Percentiles rank a stretch among this genome's conserved stretches.
phyloP scores from a whole-genome alignment of 2,113 vertebrate genomes.

The Chaetorhynchus papuensis region DNA sequence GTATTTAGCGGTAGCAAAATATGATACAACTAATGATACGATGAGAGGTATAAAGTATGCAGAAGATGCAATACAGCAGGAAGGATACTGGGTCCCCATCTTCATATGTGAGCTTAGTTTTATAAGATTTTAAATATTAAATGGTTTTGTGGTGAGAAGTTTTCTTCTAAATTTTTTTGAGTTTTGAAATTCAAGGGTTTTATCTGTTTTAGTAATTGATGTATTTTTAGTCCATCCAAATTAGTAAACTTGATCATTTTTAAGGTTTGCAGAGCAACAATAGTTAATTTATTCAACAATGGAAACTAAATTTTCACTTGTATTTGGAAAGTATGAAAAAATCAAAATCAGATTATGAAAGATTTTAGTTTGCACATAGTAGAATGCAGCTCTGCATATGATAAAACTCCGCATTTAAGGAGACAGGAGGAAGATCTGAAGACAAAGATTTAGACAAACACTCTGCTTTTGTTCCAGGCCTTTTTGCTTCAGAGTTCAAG shows the following conservation, averaged over 20 bases:
- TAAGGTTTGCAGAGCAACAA: neutral
- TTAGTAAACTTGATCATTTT: neutral
- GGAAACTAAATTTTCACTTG: neutral
- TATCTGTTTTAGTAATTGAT: neutral
- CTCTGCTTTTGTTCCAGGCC: neutral
- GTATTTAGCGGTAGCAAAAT: neutral
- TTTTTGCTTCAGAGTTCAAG: neutral
- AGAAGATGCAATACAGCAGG: neutral
- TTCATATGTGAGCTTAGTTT: neutral
- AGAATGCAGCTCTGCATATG: neutral
- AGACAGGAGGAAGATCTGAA: neutral
- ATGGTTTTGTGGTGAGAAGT: neutral
- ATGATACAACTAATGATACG: neutral
- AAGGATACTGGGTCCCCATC: neutral
- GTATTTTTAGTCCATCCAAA: neutral
- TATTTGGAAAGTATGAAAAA: neutral
- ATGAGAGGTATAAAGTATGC: neutral
- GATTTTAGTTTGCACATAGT: neutral
- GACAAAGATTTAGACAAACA: neutral
- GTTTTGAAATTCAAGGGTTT: neutral
- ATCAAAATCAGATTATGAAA: neutral
- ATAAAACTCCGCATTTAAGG: neutral
- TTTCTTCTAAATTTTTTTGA: neutral
- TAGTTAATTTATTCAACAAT: neutral
- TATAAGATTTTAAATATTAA: neutral